A percentile compares a stretch with the other conserved stretches of the same genome.
Conservation (phyloP, 64 coral and sea anemone genomes). For the Pocillopora verrucosa region DNA sequence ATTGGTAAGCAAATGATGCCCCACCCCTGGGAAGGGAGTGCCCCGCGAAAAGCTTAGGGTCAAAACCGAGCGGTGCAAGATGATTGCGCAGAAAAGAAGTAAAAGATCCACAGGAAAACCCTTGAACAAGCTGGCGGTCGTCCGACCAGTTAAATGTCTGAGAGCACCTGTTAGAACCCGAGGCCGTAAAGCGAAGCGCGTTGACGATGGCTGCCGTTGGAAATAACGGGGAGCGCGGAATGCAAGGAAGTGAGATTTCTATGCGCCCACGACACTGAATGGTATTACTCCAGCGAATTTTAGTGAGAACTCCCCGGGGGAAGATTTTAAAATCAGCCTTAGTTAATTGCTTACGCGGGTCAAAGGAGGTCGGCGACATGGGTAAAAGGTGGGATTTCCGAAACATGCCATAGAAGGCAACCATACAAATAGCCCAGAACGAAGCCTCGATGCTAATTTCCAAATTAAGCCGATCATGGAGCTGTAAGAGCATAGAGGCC, state of each 20-base stretch:
- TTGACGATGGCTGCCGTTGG: background rate
- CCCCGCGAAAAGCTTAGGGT: slow-evolving; percentile 29
- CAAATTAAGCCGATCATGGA: background rate
- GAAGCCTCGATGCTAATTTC: slow-evolving; percentile 29
- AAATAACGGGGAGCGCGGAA: background rate
- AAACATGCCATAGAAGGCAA: slow-evolving; percentile 29
- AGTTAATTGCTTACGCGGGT: slow-evolving; percentile 12
- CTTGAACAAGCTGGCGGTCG: background rate
- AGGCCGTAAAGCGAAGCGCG: too few relatives aligned
- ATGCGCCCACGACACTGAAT: slow-evolving; percentile 35
- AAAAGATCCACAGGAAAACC: slow-evolving; percentile 15
- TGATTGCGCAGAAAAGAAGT: slow-evolving; percentile 39
- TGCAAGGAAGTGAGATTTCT: slow-evolving; percentile 15
- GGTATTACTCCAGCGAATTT: slow-evolving; percentile 27
- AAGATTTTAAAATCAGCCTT: slow-evolving; percentile 8
- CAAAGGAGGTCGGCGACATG: too few relatives aligned
- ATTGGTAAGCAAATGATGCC: slow-evolving; percentile 63
- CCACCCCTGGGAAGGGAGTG: slow-evolving; percentile 62
- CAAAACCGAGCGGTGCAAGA: slow-evolving; percentile 18
- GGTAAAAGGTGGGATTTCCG: slow-evolving; percentile 10
- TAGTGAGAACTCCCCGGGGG: background rate
- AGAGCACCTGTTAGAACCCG: background rate
- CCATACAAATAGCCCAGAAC: slow-evolving; percentile 46
- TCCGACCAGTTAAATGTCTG: slow-evolving; percentile 21
- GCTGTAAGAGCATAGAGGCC: background rate